Base-by-base conservation (phyloP, 2,888 invertebrate species). In the Saturnia pavonia region DNA sequence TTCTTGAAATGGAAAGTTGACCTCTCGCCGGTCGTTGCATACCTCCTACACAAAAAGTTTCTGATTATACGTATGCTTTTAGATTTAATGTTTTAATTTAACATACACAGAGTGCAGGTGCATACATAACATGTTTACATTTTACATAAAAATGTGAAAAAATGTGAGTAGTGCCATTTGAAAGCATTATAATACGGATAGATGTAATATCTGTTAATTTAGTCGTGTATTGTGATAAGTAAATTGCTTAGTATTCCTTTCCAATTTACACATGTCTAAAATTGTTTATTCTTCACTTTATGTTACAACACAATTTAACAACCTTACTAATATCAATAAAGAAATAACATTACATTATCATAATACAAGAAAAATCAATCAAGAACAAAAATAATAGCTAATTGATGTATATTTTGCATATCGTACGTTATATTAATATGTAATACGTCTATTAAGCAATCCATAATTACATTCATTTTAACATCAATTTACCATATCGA, bases 1-100 rank as follows among this genome's bases (percentile, higher is more conserved):
- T 84, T 77, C 78, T 80, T 83, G 85, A 87, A 88, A 87, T 84
- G 76, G 91, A 90, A 91, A 91, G 90, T 90, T 88, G 85, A 86
- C 84, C 84, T 85, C 80, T 72, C 78, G 77, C 74, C 76, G 74
- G 75, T 76, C 78, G 82, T 82, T 86, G 82, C 71, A 71, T 71
- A 60, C 60, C 71, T 71, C 63, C 68, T 40, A 48, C 67, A 54
- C 45, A 34, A 51, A 34, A 71, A 48, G 65, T 65, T 67, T 57
- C 65, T 71, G 16, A 25, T 0, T 68, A 69, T 65, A 63, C 40
- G 65, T 68, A 63, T 68, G 63, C 51, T n/a, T 48, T 34, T 48
- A 45, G 34, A 48, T 86, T 78, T 80, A 82, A 76, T 80, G 34
- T 48, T 86, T 78, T 80, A 82, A 76, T 80, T 77, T 74, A 67